Conservation (phyloP, 2,113 vertebrate species). For the Meriones unguiculatus region DNA sequence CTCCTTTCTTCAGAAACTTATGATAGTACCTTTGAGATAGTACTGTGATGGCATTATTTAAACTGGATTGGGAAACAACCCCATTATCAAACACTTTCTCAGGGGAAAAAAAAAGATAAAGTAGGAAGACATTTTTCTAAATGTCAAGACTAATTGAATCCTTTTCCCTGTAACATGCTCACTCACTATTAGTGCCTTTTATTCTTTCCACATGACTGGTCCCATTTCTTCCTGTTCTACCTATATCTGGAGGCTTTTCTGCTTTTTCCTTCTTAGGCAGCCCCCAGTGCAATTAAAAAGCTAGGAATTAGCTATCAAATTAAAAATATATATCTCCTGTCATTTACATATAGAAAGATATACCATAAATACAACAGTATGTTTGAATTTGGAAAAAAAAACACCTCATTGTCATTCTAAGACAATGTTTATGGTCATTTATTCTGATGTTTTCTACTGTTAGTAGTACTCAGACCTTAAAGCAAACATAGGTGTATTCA, state of each 20-base stretch:
- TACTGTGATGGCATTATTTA: background rate
- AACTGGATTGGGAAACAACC: background rate
- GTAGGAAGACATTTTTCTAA: conserved; percentile 16
- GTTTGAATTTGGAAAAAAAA: background rate
- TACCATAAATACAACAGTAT: background rate
- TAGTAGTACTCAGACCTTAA: background rate
- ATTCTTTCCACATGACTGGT: background rate
- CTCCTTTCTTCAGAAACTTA: conserved; percentile 9
- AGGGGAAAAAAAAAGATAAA: background rate
- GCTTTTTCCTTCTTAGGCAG: background rate
- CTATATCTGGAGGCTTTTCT: background rate
- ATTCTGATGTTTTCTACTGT: background rate
- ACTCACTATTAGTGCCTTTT: background rate
- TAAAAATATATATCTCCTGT: background rate
- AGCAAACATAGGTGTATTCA: background rate
- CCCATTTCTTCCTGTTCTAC: background rate
- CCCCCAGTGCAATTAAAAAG: background rate
- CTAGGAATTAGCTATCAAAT: background rate
- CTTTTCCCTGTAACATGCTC: background rate
- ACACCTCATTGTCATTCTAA: background rate
- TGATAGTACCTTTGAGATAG: background rate
- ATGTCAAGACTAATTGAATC: conserved; percentile 29
- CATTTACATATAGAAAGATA: background rate
- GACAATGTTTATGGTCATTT: background rate
- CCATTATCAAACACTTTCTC: background rate